Base-by-base conservation (phyloP, 2,797 vertebrate species). In the Pipistrellus pygmaeus region DNA sequence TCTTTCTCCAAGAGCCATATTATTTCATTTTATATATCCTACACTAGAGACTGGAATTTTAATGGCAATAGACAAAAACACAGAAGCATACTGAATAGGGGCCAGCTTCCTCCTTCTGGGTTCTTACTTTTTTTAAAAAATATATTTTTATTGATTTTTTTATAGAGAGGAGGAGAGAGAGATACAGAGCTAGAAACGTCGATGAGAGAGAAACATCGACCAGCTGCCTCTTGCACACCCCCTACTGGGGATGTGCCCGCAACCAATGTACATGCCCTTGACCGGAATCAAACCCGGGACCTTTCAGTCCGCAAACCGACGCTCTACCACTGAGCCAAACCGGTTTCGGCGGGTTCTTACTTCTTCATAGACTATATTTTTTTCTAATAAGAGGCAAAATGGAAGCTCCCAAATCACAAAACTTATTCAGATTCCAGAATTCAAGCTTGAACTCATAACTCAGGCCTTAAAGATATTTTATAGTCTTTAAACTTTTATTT, bases 21-120 rank as follows among this genome's bases (percentile, higher is more conserved):
- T 78, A 64, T 89, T 87, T 92, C 3, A 23, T 82, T 92, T 89
- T 30, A 64, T 55, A 48, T 88, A 44, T 88, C 8, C 30, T 85
- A 57, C 0, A 64, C 3, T 75, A 23, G 15, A 13, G 25, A 35
- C 38, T 62, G 41, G 35, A 69, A 17, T 64, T 51, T 86, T 88
- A 83, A 8, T 68, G 35, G 2, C 9, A 78, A 71, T 12, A 69
- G 12, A n/a, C 8, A 90, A 81, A 73, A 60, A 38, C 53, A 60
- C 18, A 92, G 41, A 85, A 53, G 1, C 21, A 48, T 48, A 25
- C 14, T n/a, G 6, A 90, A 35, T 57, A 76, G 44, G 3, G 2
- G 6, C 83, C 5, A 80, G 20, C 46, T 75, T 90, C 41, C 8
- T 87, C 30, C 35, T 89, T 48, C 2, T 35, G 13, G 0, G 4